A percentile compares a stretch with the other conserved stretches of the same genome.
These are phyloP conservation scores for Pristionchus mayeri DNA, from an alignment of 2,888 invertebrate genomes.

Conservation along the genomic window DNA sequence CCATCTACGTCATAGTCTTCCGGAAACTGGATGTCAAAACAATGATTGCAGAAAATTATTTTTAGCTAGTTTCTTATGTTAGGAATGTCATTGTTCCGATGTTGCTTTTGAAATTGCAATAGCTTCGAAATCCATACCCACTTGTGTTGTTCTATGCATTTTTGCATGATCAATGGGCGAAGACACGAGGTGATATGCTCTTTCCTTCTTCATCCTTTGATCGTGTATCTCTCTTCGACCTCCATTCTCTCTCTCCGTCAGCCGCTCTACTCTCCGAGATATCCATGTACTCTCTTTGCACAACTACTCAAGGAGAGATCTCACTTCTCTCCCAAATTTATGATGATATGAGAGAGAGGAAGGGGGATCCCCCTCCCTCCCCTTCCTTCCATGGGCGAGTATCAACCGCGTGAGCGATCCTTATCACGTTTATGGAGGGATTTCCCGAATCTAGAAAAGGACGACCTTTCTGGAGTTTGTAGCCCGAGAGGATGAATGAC, in stretches of 20 bases:
- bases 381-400: not conserved
- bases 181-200: conserved; percentile 43
- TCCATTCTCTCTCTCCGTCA: not conserved
- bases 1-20: not conserved
- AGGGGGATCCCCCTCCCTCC: conserved; percentile 34
- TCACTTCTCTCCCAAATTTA: not conserved
- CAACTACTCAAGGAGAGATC: conserved; percentile 42
- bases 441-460: conserved; percentile 36
- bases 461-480: not conserved
- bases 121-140: not conserved
- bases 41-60: no score
- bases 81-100: not conserved
- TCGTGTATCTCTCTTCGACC: not conserved
- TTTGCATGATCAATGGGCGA: not conserved
- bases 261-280: not conserved
- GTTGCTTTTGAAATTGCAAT: no score
- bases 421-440: conserved; percentile 36
- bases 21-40: not conserved
- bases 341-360: conserved; percentile 18
- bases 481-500: not conserved
- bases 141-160: not conserved
- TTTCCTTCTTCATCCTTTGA: conserved; percentile 20
- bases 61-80: not conserved
- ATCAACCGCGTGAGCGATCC: conserved; percentile 28
- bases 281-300: not conserved